Conservation (phyloP, 2,113 vertebrate species). For the Siphamia tubifer region DNA sequence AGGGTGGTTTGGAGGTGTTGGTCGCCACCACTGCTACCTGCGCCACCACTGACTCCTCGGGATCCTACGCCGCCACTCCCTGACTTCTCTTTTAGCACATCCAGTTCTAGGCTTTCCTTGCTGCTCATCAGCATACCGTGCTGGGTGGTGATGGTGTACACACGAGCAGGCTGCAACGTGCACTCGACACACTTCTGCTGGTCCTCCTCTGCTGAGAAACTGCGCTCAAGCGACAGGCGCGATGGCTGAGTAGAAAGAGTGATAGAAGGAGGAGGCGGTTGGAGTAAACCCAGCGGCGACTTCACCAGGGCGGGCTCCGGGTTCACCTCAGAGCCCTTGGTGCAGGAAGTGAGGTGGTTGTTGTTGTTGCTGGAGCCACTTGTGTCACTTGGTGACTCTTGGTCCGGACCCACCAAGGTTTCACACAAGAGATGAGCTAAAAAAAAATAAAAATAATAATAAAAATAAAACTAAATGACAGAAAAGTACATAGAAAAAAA, state of each 20-base stretch:
- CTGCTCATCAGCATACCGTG: conserved; percentile 88
- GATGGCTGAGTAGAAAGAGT: conserved; percentile 73
- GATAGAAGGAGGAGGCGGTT: conserved; percentile 58
- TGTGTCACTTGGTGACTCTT: conserved; percentile 83
- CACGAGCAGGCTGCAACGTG: conserved; percentile 83
- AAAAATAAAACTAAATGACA: too few relatives aligned
- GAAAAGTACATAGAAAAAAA: not conserved
- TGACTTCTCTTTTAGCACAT: conserved; percentile 85
- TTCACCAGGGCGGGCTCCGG: conserved; percentile 54
- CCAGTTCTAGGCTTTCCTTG: conserved; percentile 89
- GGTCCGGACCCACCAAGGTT: conserved; percentile 87
- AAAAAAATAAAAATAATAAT: conserved; percentile 1
- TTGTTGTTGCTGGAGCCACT: conserved; percentile 63
- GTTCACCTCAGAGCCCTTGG: conserved; percentile 39
- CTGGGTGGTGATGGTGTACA: conserved; percentile 94
- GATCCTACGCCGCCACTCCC: conserved; percentile 62
- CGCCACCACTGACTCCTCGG: conserved; percentile 41
- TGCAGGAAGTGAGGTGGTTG: conserved; percentile 57
- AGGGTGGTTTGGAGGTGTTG: conserved; percentile 14
- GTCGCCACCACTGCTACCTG: not conserved
- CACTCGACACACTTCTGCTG: conserved; percentile 78
- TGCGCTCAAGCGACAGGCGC: conserved; percentile 81
- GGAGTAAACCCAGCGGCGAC: conserved; percentile 53
- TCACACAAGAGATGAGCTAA: conserved; percentile 93
- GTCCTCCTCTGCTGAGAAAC: conserved; percentile 87